Percentiles rank a stretch among this genome's conserved stretches.
These are phyloP conservation scores for Balearica regulorum DNA, from an alignment of 2,797 vertebrate species.

Conservation along the genomic window DNA sequence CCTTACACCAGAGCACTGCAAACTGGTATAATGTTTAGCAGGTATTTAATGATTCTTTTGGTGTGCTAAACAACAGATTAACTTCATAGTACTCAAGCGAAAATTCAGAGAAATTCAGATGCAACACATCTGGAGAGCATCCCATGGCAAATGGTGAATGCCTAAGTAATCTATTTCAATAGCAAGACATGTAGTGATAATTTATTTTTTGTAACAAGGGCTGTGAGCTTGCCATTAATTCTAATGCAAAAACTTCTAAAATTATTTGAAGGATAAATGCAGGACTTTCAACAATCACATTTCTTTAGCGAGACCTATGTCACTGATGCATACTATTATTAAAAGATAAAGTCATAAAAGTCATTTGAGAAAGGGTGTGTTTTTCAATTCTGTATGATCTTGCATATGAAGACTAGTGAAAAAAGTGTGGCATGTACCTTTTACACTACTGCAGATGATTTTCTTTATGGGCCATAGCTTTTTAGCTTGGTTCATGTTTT, in stretches of 20 bases:
- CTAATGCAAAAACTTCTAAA: slow-evolving; percentile 51
- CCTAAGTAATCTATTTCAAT: slow-evolving; percentile 76
- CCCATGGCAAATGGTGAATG: slow-evolving; percentile 72
- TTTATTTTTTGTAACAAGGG: slow-evolving; percentile 69
- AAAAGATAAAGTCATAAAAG: background rate
- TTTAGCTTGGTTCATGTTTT: slow-evolving; percentile 34
- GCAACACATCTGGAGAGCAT: slow-evolving; percentile 81
- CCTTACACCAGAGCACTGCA: background rate
- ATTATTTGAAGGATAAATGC: slow-evolving; percentile 11
- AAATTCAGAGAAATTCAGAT: slow-evolving; percentile 72
- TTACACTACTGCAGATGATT: background rate
- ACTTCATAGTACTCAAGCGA: slow-evolving; percentile 60
- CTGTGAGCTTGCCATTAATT: slow-evolving; percentile 61
- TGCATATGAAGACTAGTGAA: background rate
- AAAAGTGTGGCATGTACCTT: background rate
- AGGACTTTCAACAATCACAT: background rate
- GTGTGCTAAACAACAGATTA: slow-evolving; percentile 74
- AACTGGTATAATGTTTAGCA: slow-evolving; percentile 52
- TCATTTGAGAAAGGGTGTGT: background rate
- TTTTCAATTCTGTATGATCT: background rate
- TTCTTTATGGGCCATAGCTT: slow-evolving; percentile 18
- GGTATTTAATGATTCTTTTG: slow-evolving; percentile 72
- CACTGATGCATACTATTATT: background rate
- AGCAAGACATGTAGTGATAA: slow-evolving; percentile 70
- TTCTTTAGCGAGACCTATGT: background rate